Percentiles rank a stretch among this genome's conserved stretches.
Evolutionary conservation across 2,888 invertebrate genomes (phyloP).

Genomic region (Balanococcus diminutus): DNA sequence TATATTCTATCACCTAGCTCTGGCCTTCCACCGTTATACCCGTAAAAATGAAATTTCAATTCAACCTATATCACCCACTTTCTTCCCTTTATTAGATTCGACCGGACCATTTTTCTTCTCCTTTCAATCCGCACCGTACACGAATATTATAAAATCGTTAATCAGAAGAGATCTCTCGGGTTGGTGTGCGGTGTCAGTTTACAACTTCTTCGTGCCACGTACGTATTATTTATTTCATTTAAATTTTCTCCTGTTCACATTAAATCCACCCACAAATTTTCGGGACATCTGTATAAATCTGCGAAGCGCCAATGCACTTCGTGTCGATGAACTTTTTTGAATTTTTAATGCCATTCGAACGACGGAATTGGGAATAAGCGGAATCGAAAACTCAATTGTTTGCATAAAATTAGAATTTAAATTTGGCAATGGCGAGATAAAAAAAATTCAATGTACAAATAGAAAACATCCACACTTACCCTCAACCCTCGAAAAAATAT

Average conservation of each 20-base stretch:
- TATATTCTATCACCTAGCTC: slow-evolving; percentile 1
- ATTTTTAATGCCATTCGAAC: background rate
- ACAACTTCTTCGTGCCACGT: slow-evolving; percentile 10
- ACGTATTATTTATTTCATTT: background rate
- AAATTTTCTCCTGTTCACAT: background rate
- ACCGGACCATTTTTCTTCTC: background rate
- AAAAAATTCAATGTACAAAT: no score
- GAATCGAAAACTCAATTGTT: background rate
- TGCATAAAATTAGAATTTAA: no score
- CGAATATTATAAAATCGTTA: slow-evolving; percentile 5
- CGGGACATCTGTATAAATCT: background rate
- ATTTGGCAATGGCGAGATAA: no score
- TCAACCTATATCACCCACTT: background rate
- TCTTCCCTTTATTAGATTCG: background rate
- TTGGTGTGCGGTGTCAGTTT: background rate
- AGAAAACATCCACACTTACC: no score
- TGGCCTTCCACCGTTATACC: background rate
- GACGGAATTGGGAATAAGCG: background rate
- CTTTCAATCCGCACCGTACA: background rate
- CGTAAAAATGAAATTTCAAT: background rate
- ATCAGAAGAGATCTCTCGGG: background rate
- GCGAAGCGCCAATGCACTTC: background rate
- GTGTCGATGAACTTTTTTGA: background rate
- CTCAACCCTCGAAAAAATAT: no score
- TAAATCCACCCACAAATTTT: slow-evolving; percentile 20